Base-by-base conservation (phyloP, 2,113 vertebrate species). In the Eupsittula cactorum region DNA sequence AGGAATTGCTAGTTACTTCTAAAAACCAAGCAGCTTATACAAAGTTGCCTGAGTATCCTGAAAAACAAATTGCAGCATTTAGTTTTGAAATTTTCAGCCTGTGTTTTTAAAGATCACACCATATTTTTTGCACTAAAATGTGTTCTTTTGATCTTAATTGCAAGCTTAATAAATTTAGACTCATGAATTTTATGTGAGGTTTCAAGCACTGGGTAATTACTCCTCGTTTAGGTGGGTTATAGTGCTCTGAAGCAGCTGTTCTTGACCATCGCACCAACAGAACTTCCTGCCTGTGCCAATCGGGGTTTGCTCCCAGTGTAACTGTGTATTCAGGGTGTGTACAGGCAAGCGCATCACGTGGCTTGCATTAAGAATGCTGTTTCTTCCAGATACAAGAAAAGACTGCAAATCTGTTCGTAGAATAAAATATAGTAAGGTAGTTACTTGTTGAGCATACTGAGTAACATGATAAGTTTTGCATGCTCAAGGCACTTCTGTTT, bases 161-260 rank as follows among this genome's bases (percentile, higher is more conserved):
- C 80, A 82, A 78, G 62, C 92, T 97, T 97, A 95, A 86, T 97
- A 95, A 90, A 92, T 93, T 78, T 93, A 90, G 94, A 74, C 59
- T 52, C 39, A 35, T 96, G 89, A 97, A 95, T 96, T 94, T 88
- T 77, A 83, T 82, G 97, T 67, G 33, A 95, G 82, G 79, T 96
- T 82, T 95, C 67, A 88, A 86, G 75, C 87, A 93, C 79, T 11
- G 39, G 31, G 81, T 31, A 35, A 90, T 92, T 97, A 90, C 92
- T 97, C 79, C 94, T 94, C 78, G 81, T 63, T 80, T 16, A 28
- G 44, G 63, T 69, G 37, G 77, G 82, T 88, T 93, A 53, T 17
- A 76, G 18, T 15, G 19, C 57, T 5, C 73, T 80, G 91, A 84
- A 96, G 90, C 88, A 95, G 79, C 29, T 41, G 5, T 76, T 86